Evolutionary conservation across 1,140 invertebrate genomes (phyloP), one percentile per base, ranked within the genome.

Genomic region (Anoplophora glabripennis): DNA sequence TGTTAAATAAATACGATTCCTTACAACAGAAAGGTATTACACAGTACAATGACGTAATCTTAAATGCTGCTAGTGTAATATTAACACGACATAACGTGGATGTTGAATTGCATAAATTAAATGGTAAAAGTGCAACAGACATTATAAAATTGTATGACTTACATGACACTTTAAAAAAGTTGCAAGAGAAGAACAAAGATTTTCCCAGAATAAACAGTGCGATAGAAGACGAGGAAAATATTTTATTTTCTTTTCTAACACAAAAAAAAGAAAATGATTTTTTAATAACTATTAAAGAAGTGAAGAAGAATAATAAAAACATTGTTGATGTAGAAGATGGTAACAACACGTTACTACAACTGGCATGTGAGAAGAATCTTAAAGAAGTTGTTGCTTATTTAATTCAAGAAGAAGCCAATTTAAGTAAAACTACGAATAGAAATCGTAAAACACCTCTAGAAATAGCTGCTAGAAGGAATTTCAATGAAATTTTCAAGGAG

Each of bases 351-450:
- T 53, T 53, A 8, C 15, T 53, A 42, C 52, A 53, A n/a, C 41
- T 53, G n/a, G 41, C 38, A 12, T 53, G 52, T 28, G 52, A 53
- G 35, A 53, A 53, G n/a, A 53, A 53, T 21, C 15, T 53, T 1
- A 53, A 53, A 42, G 7, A 15, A 28, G 14, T 17, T 10, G 52
- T 41, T 12, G 41, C 1, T 7, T 41, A 34, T 42, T 53, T 53
- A 36, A 53, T 53, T 4, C 11, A 53, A 33, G 44, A 42, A 21
- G 52, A 37, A 11, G 52, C 38, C 7, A 17, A 53, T 42, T 41
- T 53, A 18, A 40, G 11, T 15, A 53, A 53, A 42, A 53, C 52
- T 10, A 53, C 52, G 4, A 33, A 53, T 3, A 35, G 52, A 33
- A 53, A 53, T 53, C 52, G 21, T 0, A 35, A 53, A 42, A 53